Base-by-base conservation (phyloP, 1,140 invertebrate genomes). In the Callitettix versicolor region DNA sequence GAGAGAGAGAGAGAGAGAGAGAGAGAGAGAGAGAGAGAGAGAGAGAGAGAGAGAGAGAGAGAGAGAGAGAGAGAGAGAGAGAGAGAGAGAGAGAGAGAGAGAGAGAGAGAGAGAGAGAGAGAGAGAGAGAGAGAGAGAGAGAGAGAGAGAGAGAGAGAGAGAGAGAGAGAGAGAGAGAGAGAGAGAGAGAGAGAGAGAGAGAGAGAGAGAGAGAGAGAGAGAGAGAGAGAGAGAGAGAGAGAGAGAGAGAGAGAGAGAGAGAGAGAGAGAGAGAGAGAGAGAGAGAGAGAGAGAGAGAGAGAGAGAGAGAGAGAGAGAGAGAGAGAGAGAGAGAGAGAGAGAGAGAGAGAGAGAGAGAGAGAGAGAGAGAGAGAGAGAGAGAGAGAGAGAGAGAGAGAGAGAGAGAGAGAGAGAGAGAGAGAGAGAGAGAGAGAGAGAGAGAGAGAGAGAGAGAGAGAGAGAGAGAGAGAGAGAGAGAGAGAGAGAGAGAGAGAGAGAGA, bases 291-390 rank as follows among this genome's bases (percentile, higher is more conserved):
- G 46, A 48, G 46, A 48, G 46, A 48, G 46, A 48, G 46, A 48
- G 46, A 48, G 46, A 48, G 46, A 48, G 22, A 50, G 48, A 34
- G 48, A 33, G 48, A 30, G 48, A 50, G 48, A 33, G 48, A 50
- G 48, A 34, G 48, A 33, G 48, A 17, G 36, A 30, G 33, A 17
- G 36, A 24, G 33, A 17, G 21, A 46, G 20, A 20, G 34, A 20
- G 30, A 55, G 52, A 59, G 42, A 55, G 34, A 56, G 61, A 61
- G 48, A 43, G 36, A 53, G 50, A 57, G 60, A 58, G 57, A 56
- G 58, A 58, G 57, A 62, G 53, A 60, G 57, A 58, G 56, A 38
- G 60, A 57, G 52, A 54, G 40, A 54, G 30, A 54, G 52, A 53
- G 40, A 44, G 41, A 34, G 41, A 44, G 40, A 24, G 41, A 44